Conservation (phyloP, 2,113 vertebrate species). For the Pseudorectes ferrugineus region DNA sequence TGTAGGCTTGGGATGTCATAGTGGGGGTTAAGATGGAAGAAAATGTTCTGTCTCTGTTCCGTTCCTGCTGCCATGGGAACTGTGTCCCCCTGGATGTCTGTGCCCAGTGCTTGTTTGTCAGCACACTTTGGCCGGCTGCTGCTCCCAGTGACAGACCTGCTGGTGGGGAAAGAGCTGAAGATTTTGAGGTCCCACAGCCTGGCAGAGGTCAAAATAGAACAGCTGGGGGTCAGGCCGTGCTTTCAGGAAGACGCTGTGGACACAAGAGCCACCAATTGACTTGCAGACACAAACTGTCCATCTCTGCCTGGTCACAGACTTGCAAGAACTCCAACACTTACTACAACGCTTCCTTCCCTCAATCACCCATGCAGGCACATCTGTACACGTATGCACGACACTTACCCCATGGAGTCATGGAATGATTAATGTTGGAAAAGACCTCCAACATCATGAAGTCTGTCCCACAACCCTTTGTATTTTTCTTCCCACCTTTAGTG, state of each 20-base stretch:
- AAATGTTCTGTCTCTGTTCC: not conserved
- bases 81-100: not conserved
- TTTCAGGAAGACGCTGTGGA: fast-evolving
- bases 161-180: not conserved
- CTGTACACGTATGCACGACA: fast-evolving
- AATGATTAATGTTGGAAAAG: not conserved
- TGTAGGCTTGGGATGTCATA: not conserved
- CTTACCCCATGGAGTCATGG: no score
- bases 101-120: not conserved
- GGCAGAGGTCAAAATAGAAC: not conserved
- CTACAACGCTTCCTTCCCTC: not conserved
- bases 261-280: not conserved
- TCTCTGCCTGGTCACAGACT: not conserved
- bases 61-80: not conserved
- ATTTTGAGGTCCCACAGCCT: not conserved
- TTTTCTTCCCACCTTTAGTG: not conserved
- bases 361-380: fast-evolving
- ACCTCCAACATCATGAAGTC: not conserved
- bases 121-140: not conserved
- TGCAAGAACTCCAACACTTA: not conserved
- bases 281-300: not conserved
- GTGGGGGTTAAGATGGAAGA: not conserved
- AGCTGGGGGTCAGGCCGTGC: not conserved
- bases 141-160: not conserved
- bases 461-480: not conserved